A percentile compares a stretch with the other conserved stretches of the same genome.
Evolutionary conservation across 2,113 vertebrate species (phyloP).

Genomic region (Gobio gobio): DNA sequence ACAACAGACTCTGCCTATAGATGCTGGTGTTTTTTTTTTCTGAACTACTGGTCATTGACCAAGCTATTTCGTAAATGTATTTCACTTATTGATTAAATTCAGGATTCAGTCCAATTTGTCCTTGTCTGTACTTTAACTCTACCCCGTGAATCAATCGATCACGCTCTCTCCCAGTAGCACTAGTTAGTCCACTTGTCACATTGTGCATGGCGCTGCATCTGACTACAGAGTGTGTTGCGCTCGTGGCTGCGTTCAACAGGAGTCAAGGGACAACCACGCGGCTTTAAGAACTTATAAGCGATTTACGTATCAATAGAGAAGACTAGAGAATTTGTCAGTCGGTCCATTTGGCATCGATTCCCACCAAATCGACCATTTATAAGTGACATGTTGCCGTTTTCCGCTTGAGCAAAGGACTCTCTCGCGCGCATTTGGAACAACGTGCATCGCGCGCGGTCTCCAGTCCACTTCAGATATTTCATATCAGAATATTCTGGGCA

Average conservation of each 20-base stretch:
- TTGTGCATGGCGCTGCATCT: conserved; percentile 54
- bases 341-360: background rate
- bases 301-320: background rate
- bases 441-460: background rate
- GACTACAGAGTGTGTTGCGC: conserved; percentile 39
- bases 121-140: conserved; percentile 18
- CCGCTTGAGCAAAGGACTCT: background rate
- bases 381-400: conserved; percentile 31
- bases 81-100: conserved; percentile 17
- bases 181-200: conserved; percentile 33
- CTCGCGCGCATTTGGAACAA: background rate
- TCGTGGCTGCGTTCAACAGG: conserved; percentile 64
- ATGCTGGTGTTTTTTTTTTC: background rate
- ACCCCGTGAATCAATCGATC: conserved; percentile 37
- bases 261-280: conserved; percentile 13
- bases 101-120: conserved; percentile 30
- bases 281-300: background rate
- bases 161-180: conserved; percentile 32
- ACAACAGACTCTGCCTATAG: background rate
- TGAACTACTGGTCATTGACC: background rate
- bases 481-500: background rate
- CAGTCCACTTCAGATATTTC: background rate
- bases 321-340: background rate
- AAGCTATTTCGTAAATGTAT: background rate
- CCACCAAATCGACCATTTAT: background rate